Base-by-base conservation (phyloP, 2,113 vertebrate genomes). In the Sialia sialis region DNA sequence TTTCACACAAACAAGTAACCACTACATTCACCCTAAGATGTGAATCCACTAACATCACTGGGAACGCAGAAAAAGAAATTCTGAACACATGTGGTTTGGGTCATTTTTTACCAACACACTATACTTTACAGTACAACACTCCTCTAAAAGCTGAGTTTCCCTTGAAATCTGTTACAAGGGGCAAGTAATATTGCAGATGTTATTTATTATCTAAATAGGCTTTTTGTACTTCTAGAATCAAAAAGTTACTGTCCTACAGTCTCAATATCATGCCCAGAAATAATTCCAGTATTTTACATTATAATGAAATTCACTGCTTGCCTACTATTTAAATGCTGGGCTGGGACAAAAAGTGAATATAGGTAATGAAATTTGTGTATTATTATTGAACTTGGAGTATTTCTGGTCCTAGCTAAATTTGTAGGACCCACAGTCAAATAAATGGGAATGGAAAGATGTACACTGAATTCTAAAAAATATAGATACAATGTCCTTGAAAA, bases 341-440 rank as follows among this genome's bases (percentile, higher is more conserved):
- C 66, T 91, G 46, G 38, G 51, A 82, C 51, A 80, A 84, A 90
- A 46, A n/a, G 67, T 51, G 66, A 91, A 85, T 34, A 89, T 8
- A 26, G 34, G 63, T 79, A 93, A 96, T 67, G 43, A 94, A 95
- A 89, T 83, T 46, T 76, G n/a, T 83, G 43, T 39, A 64, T 74
- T 91, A 51, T 89, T 91, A 87, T 79, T 89, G 74, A 87, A 89
- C 44, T 89, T 77, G 18, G 56, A 92, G 64, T 58, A 75, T 89
- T 93, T 91, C 70, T 93, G 26, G 34, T 76, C 66, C 73, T 93
- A 75, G 73, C 52, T 78, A 89, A 89, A 83, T 95, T 91, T 95
- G 74, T 85, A 85, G 62, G 90, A 79, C 21, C 16, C 36, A 85
- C 7, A 89, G 49, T 60, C 67, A 91, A 91, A 87, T 58, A 95